Base-by-base conservation (phyloP, 2,113 vertebrate genomes). In the Cyprinodon brontotheroides region DNA sequence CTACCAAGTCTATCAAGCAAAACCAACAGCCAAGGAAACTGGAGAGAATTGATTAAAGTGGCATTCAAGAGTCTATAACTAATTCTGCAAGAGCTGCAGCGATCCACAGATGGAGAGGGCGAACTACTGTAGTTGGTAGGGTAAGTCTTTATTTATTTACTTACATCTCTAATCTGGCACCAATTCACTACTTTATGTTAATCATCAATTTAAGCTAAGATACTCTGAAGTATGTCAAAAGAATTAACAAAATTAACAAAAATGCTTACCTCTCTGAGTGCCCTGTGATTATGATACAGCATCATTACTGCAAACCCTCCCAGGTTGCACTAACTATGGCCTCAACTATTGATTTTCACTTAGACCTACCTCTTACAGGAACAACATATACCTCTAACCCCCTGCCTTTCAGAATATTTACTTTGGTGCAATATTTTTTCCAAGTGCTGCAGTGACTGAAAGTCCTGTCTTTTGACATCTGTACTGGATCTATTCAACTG, bases 341-440 rank as follows among this genome's bases (percentile, higher is more conserved):
- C 85, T 86, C 86, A 68, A 74, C 84, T 87, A 95, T 93, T 87
- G 93, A 94, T 94, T 94, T 93, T 90, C 93, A 92, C 89, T 94
- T 93, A 92, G 90, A 91, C 29, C 29, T 29, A 29, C 29, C 29
- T 87, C 85, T 76, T 83, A 86, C 80, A 77, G 85, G 87, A 91
- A 90, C 85, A 82, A 86, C 63, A 39, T 70, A 72, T 86, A 92
- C 86, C 86, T 93, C 86, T 89, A 80, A 85, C 83, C 90, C 80
- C 84, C 68, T 29, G 68, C 85, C 84, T 78, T 88, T 80, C 86
- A 86, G 84, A 93, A 92, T 91, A 90, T 93, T 93, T 92, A 91
- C 86, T 89, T 83, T 86, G 88, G 82, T 84, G 82, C 84, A 82
- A 91, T 86, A 86, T 89, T 88, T 92, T 93, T 92, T 93, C 69